Evolutionary conservation across 2,888 invertebrate species (phyloP), one percentile per base, ranked within the genome.

Genomic region (Dynastes maya): DNA sequence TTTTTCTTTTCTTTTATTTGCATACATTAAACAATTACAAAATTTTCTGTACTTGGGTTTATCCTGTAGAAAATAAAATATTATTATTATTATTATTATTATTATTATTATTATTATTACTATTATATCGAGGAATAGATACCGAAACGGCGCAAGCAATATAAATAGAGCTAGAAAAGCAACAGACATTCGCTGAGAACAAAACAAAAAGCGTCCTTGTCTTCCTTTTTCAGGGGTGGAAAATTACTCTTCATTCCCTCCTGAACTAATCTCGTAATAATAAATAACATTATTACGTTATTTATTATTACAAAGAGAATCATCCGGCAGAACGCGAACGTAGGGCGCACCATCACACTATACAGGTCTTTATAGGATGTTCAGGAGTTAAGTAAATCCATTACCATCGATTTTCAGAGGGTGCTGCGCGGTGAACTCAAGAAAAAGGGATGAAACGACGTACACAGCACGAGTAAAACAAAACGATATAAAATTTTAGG

Each of bases 251-350:
- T 13, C 72, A 58, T 58, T 58, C 58, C 72, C 72, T n/a, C 55
- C n/a, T 22, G 58, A 72, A 72, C 72, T 72, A 72, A 72, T 72
- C 72, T 58, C 61, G 63, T 49, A 61, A 61, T 61, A 74, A 74
- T 74, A 74, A 74, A 74, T 74, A 74, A 74, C 72, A 40, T 61
- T 61, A 74, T 74, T 61, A 49, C 72, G 72, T 74, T 74, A 74
- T 74, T 74, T 74, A 74, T 74, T 74, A 74, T 63, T 61, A 45
- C 63, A 45, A 72, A 37, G 72, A 61, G 72, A 74, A 61, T 74
- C 61, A 61, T 74, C 61, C 72, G 45, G 29, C 27, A 11, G 29
- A 74, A 45, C 61, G 72, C 27, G 27, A 58, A 67, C 67, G n/a
- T 8, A 4, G 22, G 16, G 55, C 72, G 61, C 27, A 45, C 72